Evolutionary conservation across 2,888 invertebrate genomes (phyloP).

Genomic region (Stenolophus ochropezus): DNA sequence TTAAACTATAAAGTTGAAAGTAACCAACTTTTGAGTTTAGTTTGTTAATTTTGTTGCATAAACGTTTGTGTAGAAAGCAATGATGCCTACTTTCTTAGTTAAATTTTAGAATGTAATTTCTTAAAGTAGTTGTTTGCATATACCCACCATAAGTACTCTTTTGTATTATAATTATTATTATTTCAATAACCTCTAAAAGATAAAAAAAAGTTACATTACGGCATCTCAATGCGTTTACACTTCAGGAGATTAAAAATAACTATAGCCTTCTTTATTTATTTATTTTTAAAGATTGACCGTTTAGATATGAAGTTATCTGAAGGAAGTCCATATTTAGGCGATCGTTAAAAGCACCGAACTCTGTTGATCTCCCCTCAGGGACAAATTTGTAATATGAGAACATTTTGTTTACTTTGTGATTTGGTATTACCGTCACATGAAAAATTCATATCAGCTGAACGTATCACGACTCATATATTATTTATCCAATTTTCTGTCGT

Average conservation of each 20-base stretch:
- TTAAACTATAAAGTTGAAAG: too few species aligned
- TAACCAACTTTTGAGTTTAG: too few species aligned
- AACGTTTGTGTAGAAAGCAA: too few species aligned
- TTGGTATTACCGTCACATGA: not conserved
- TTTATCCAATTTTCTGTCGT: not conserved
- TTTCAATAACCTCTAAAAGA: not conserved
- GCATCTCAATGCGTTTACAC: not conserved
- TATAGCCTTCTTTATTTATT: not conserved
- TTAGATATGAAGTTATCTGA: too few species aligned
- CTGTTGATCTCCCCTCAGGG: not conserved
- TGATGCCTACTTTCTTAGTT: too few species aligned
- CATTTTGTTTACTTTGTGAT: not conserved
- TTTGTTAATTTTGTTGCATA: too few species aligned
- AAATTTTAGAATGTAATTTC: too few species aligned
- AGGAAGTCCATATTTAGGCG: not conserved
- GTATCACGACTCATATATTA: not conserved
- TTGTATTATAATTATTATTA: too few species aligned
- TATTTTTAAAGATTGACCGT: not conserved
- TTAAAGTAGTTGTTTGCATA: too few species aligned
- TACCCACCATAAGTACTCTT: too few species aligned
- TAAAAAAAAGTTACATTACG: not conserved
- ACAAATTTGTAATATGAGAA: not conserved
- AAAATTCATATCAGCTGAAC: not conserved
- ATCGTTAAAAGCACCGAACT: too few species aligned
- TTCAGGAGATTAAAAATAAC: not conserved